Percentiles rank a stretch among this genome's conserved stretches.
Conservation (phyloP, 2,888 invertebrate species). For the Agrochola lychnidis region DNA sequence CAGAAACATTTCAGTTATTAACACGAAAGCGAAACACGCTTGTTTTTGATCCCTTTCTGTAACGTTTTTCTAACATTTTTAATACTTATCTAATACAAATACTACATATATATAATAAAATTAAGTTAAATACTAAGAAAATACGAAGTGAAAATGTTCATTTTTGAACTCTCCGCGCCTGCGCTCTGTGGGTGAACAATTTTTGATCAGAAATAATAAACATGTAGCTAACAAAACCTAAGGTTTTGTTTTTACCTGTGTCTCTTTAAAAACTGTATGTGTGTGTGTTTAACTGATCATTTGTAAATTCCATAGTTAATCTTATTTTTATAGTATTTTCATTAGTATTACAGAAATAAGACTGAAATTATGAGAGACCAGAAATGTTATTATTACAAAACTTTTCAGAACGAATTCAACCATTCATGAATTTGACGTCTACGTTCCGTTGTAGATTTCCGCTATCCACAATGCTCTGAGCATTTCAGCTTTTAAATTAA, state of each 20-base stretch:
- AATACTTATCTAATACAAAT: constrained; percentile 70
- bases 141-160: constrained; percentile 66
- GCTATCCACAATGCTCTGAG: not conserved
- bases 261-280: not conserved
- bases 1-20: constrained; percentile 88
- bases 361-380: not conserved
- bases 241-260: accelerated
- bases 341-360: not conserved
- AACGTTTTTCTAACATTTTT: constrained; percentile 83
- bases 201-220: constrained; percentile 49
- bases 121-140: constrained; percentile 64
- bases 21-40: constrained; percentile 81
- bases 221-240: not conserved
- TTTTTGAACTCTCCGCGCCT: constrained; percentile 76
- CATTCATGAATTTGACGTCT: not conserved
- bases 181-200: constrained; percentile 58
- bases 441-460: constrained; percentile 10
- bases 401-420: constrained; percentile 18
- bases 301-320: not conserved
- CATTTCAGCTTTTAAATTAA: not conserved
- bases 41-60: constrained; percentile 78
- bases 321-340: too few species aligned
- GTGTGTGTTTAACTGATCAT: too few species aligned
- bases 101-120: constrained; percentile 76
- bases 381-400: not conserved